phyloP scores from a whole-genome alignment of 2,888 invertebrate genomes.

The Eilema sororculum region DNA sequence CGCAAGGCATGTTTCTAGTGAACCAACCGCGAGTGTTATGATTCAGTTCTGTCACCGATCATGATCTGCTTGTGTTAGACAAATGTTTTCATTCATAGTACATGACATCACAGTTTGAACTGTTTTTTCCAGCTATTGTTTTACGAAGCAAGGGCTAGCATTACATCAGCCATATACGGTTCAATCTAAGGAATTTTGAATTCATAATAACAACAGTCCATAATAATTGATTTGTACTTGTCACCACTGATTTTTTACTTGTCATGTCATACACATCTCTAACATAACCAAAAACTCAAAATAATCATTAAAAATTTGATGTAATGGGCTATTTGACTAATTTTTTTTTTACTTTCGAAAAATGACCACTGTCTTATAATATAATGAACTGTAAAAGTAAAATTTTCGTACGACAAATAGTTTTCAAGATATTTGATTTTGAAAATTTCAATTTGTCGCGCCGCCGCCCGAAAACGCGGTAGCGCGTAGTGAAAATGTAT shows the following conservation, averaged over 20 bases:
- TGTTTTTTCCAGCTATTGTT: constrained; percentile 60
- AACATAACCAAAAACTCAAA: background rate
- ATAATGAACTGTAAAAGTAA: too few species aligned
- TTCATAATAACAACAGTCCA: constrained; percentile 13
- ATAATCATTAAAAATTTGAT: background rate
- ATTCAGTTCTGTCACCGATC: constrained; percentile 31
- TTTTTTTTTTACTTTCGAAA: too few species aligned
- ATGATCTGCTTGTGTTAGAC: constrained; percentile 26
- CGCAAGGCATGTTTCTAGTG: constrained; percentile 33
- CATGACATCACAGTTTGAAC: constrained; percentile 57
- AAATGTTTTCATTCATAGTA: constrained; percentile 47
- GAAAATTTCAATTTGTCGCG: too few species aligned
- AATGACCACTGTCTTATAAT: too few species aligned
- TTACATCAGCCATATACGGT: constrained; percentile 11
- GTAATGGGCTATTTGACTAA: too few species aligned
- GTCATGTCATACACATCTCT: too few species aligned
- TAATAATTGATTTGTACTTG: background rate
- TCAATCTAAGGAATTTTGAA: constrained; percentile 20
- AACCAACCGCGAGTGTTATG: constrained; percentile 38
- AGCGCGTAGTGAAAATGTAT: too few species aligned
- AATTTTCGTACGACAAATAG: too few species aligned
- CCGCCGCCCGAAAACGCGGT: too few species aligned
- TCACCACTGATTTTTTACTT: too few species aligned
- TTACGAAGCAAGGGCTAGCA: constrained; percentile 32
- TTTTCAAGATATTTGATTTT: too few species aligned